A percentile compares a stretch with the other conserved stretches of the same genome.
These are phyloP conservation scores for Clarias macrocephalus DNA, from an alignment of 2,113 vertebrate genomes.

Conservation along the genomic window DNA sequence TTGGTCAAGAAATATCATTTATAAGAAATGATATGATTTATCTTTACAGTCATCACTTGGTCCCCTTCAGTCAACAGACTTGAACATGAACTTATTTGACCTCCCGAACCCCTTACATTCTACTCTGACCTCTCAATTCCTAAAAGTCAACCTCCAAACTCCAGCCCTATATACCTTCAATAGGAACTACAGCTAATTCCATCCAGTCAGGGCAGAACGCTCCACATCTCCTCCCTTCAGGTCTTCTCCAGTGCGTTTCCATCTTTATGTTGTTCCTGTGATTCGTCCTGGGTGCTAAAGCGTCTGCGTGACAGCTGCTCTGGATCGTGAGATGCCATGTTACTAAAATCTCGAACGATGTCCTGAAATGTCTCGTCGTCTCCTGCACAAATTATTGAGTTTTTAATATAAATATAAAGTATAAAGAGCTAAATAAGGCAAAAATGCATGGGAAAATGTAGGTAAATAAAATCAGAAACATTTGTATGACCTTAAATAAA, in stretches of 20 bases:
- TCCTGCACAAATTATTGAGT: slow-evolving; percentile 54
- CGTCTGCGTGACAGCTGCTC: slow-evolving; percentile 67
- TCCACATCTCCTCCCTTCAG: background rate
- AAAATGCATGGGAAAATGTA: no score
- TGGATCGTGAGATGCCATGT: slow-evolving; percentile 77
- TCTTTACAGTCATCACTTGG: background rate
- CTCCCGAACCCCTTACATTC: background rate
- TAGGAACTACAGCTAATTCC: background rate
- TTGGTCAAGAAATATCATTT: no score
- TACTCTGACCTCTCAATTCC: background rate
- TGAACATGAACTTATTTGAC: background rate
- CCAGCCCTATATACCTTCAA: background rate
- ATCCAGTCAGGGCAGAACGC: background rate
- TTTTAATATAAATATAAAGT: background rate
- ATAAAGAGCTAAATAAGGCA: background rate
- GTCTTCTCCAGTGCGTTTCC: background rate
- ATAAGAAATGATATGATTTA: background rate
- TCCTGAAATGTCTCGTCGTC: slow-evolving; percentile 79
- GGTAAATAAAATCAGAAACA: no score
- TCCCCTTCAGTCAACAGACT: background rate
- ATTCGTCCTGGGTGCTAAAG: slow-evolving; percentile 51
- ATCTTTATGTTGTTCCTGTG: background rate
- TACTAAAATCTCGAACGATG: slow-evolving; percentile 76
- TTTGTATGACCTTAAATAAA: no score
- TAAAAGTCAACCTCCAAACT: background rate